phyloP scores from a whole-genome alignment of 2,113 vertebrate species.

The Reinhardtius hippoglossoides region DNA sequence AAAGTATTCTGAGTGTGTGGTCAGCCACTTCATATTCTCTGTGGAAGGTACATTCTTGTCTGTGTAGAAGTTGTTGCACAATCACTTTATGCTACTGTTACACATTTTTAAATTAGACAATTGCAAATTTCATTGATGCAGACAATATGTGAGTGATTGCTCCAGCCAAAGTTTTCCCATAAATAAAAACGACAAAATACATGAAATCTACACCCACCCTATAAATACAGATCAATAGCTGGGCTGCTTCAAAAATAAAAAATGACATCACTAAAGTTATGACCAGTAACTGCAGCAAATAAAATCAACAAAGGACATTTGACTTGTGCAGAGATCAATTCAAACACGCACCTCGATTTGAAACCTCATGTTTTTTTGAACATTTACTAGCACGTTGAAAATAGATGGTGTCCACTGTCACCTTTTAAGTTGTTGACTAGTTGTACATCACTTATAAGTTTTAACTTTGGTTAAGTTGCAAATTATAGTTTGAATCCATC shows the following conservation, averaged over 20 bases:
- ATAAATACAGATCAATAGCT: too few species aligned
- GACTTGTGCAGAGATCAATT: background rate
- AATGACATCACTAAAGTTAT: background rate
- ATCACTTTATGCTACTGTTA: background rate
- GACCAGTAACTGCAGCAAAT: background rate
- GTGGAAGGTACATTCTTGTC: background rate
- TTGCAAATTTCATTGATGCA: too few species aligned
- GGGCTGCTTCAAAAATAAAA: too few species aligned
- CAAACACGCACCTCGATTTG: background rate
- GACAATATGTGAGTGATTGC: too few species aligned
- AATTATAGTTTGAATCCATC: background rate
- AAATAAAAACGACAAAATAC: too few species aligned
- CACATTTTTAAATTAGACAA: background rate
- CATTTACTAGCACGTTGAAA: background rate
- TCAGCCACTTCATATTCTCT: constrained; percentile 38
- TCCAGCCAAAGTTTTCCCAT: too few species aligned
- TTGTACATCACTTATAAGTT: background rate
- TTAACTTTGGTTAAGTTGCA: background rate
- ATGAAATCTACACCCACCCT: too few species aligned
- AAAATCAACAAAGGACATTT: background rate
- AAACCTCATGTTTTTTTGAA: background rate
- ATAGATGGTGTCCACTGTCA: background rate
- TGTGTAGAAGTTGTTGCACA: background rate
- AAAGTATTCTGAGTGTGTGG: constrained; percentile 41
- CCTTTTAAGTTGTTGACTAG: background rate